These are phyloP conservation scores for Smittia aterrima DNA, from an alignment of 2,888 invertebrate genomes.

Conservation along the genomic window DNA sequence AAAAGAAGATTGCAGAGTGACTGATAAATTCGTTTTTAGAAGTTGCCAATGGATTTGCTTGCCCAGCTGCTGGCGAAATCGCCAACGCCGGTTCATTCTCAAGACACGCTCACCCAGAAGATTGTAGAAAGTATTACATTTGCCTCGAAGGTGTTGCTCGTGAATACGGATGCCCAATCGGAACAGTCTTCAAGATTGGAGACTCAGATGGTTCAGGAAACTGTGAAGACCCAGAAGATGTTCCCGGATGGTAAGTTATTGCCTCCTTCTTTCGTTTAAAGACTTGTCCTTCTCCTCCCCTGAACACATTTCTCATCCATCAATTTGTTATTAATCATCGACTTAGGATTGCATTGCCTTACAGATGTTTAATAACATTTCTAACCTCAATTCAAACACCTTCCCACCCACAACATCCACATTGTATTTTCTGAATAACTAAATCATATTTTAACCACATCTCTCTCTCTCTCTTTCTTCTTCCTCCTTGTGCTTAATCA, in stretches of 20 bases:
- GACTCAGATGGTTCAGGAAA: conserved; percentile 86
- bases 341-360: not conserved
- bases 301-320: not conserved
- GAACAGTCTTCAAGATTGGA: conserved; percentile 93
- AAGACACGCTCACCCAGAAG: conserved; percentile 90
- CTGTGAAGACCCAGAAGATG: conserved; percentile 93
- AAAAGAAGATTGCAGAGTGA: not conserved
- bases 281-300: not conserved
- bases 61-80: conserved; percentile 79
- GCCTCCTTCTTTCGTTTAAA: not conserved
- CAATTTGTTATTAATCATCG: conserved; percentile 3
- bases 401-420: not conserved
- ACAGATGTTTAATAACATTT: conserved; percentile 12
- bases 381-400: conserved; percentile 17
- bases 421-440: not conserved
- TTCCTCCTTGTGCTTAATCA: not conserved
- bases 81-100: conserved; percentile 86
- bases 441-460: not conserved
- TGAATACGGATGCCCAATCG: conserved; percentile 94
- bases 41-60: conserved; percentile 85
- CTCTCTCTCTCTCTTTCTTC: not conserved
- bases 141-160: conserved; percentile 87
- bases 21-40: no score
- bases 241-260: conserved; percentile 86
- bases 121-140: conserved; percentile 93